Evolutionary conservation across 2,113 vertebrate species (phyloP), one percentile per base, ranked within the genome.

Genomic region (Grantiella picta): DNA sequence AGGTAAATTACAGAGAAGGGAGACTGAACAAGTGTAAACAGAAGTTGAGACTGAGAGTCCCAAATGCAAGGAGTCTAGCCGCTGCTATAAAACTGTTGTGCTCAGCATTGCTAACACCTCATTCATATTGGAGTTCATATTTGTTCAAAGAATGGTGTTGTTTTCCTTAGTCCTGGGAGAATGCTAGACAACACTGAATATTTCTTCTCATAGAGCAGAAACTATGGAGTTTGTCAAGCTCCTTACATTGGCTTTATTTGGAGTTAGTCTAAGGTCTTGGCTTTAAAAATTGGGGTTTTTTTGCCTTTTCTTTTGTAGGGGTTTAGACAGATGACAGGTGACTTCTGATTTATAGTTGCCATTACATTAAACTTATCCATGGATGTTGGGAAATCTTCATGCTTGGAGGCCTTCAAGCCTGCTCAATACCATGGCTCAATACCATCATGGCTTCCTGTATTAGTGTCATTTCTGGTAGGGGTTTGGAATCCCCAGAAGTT

Each of bases 1-100:
- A 98, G 99, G 99, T 99, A 99, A 99, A 72, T 89, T 18, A 3
- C 12, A n/a, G 42, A 76, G 24, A 69, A 59, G 24, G 36, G 60
- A 76, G 38, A n/a, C 22, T 45, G 61, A 84, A 49, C 35, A 77
- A 80, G 47, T 10, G 21, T 21, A 40, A 60, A 45, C 64, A 35
- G 44, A 66, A 40, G 29, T 31, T 36, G 73, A 77, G 60, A 42
- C 9, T 29, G 11, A 22, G 47, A 36, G 18, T 31, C 17, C 20
- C 18, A 15, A 59, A 15, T 9, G 36, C 42, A 54, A n/a, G 24
- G 38, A 63, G 49, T 75, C 66, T 35, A 71, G 36, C 28, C 49
- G 72, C 71, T 31, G 33, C 54, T 49, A 28, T 45, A 22, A 86
- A 82, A 42, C 16, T 14, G 10, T 2, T 1, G 21, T 65, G 53